Conservation (phyloP, 2,888 invertebrate species). For the Microdon myrmicae region DNA sequence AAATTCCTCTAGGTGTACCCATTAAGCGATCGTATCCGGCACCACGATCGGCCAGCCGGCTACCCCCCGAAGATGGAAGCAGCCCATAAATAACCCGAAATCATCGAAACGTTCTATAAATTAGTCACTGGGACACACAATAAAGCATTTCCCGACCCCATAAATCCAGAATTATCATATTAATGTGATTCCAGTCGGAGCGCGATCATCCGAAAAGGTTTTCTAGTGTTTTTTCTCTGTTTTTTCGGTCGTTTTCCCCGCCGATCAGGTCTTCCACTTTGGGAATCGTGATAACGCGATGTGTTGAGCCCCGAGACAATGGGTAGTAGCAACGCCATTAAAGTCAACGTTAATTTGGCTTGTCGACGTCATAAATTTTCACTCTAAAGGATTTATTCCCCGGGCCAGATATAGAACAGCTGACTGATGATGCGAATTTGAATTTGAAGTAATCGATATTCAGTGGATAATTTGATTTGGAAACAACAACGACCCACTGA, state of each 20-base stretch:
- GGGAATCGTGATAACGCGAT: constrained; percentile 26
- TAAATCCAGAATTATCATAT: constrained; percentile 50
- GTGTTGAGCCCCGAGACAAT: constrained; percentile 9
- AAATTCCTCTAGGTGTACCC: constrained; percentile 39
- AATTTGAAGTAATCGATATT: too few relatives aligned
- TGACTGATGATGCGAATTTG: too few relatives aligned
- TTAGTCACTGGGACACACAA: constrained; percentile 51
- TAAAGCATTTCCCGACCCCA: constrained; percentile 50
- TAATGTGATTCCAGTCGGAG: constrained; percentile 43
- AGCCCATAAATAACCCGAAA: constrained; percentile 41
- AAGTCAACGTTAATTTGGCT: constrained; percentile 43
- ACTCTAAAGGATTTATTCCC: constrained; percentile 32
- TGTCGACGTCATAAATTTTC: constrained; percentile 38
- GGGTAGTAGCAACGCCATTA: constrained; percentile 31
- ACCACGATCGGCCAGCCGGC: too few relatives aligned
- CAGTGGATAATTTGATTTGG: too few relatives aligned
- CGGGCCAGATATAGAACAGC: too few relatives aligned
- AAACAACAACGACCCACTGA: too few relatives aligned
- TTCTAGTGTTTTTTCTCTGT: background rate
- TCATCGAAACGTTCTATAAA: constrained; percentile 49
- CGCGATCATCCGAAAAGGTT: constrained; percentile 35
- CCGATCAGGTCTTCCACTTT: too few relatives aligned
- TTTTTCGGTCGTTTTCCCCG: constrained; percentile 6
- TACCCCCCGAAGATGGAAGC: constrained; percentile 43
- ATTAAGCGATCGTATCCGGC: constrained; percentile 19